Base-by-base conservation (phyloP, 2,113 vertebrate genomes). In the Dinomys branickii region DNA sequence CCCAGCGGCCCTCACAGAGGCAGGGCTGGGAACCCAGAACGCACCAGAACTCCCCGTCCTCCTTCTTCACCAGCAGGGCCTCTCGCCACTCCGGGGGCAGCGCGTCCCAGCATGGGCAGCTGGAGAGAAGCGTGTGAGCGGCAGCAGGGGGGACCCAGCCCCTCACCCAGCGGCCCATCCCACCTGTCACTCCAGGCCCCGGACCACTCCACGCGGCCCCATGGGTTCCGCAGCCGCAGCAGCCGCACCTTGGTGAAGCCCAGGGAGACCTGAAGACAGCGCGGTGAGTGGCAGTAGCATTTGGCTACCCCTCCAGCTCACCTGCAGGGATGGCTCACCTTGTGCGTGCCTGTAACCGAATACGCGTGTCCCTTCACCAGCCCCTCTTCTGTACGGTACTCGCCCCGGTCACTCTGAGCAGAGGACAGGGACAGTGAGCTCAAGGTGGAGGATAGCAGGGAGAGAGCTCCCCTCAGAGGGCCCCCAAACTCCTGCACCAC, bases 301-400 rank as follows among this genome's bases (percentile, higher is more conserved):
- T 35, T 0, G n/a, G 67, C 13, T 38, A 9, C 22, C 83, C 7
- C 10, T 26, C 86, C 85, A 6, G 58, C 38, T n/a, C 28, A 11
- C 59, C 38, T 9, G 0, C 0, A 9, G 88, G 20, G 28, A 8
- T 5, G 1, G 11, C 96, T 94, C 88, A 98, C 98, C 98, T 97
- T 97, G 56, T 91, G 85, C 0, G 90, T 92, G 20, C 96, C 97
- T 0, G 98, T 98, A 85, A 98, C 86, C 0, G 98, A 98, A 52
- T 98, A 98, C 0, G 98, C 98, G 0, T 98, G 98, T 5, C 98
- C 98, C 88, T 94, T 98, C 85, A 98, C 98, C 96, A 98, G 94
- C 63, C 98, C 98, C 0, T 98, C 97, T 9, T 97, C 95, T 2
- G 98, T 98, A 1, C 41, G 65, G 83, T 88, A 81, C 81, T 98